phyloP scores from a whole-genome alignment of 2,113 vertebrate species.

The Uria aalge region DNA sequence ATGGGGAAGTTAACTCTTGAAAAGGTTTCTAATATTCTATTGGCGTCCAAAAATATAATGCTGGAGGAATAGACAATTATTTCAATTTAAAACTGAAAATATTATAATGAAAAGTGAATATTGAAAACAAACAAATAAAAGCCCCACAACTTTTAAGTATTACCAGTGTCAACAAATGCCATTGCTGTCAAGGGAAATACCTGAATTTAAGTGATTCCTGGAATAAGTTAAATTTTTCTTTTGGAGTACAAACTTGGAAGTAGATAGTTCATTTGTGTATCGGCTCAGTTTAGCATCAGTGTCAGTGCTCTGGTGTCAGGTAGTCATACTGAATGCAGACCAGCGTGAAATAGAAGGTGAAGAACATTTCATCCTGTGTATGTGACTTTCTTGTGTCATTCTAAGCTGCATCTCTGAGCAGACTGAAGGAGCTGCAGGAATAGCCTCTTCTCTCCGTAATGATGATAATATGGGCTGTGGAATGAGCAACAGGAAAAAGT shows the following conservation, averaged over 20 bases:
- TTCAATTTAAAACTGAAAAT: not conserved
- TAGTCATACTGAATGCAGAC: fast-evolving
- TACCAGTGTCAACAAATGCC: not conserved
- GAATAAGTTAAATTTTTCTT: not conserved
- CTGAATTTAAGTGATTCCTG: not conserved
- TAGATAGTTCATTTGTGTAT: not conserved
- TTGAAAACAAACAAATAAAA: not conserved
- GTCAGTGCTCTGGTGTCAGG: not conserved
- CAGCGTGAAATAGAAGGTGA: fast-evolving
- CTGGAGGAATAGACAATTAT: not conserved
- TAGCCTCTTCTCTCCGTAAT: not conserved
- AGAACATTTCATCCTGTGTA: fast-evolving
- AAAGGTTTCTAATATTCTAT: not conserved
- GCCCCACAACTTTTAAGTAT: not conserved
- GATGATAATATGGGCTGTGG: not conserved
- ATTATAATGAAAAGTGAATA: not conserved
- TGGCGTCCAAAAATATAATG: not conserved
- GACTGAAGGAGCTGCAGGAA: not conserved
- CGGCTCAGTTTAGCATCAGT: not conserved
- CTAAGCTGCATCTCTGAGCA: not conserved
- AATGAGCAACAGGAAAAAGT: not conserved
- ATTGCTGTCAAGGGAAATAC: not conserved
- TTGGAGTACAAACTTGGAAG: too few species aligned
- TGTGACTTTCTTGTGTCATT: not conserved
- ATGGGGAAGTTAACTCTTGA: not conserved